Percentiles rank a stretch among this genome's conserved stretches.
These are phyloP conservation scores for Amorpha juglandis DNA, from an alignment of 2,888 invertebrate genomes.

Conservation along the genomic window DNA sequence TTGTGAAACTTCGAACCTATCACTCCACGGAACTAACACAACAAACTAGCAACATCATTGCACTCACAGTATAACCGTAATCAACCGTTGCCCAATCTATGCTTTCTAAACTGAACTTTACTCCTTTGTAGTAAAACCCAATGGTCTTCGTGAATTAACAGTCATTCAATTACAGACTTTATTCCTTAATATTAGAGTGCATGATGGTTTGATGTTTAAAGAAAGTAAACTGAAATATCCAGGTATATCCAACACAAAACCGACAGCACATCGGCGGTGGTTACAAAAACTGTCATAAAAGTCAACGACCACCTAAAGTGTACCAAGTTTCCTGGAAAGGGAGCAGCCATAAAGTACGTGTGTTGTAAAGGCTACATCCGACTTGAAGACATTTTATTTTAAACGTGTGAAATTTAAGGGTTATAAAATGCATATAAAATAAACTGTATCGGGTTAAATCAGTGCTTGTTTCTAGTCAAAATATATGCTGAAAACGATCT, in stretches of 20 bases:
- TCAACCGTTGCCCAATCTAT: conserved; percentile 47
- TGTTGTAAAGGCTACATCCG: not conserved
- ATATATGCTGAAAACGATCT: no score
- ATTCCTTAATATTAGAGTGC: conserved; percentile 10
- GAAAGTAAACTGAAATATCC: conserved; percentile 34
- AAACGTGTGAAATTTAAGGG: not conserved
- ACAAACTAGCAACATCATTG: conserved; percentile 42
- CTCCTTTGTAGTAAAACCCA: not conserved
- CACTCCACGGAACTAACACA: no score
- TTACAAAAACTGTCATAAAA: conserved; percentile 72
- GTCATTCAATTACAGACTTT: conserved; percentile 32
- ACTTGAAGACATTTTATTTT: not conserved
- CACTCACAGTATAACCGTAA: conserved; percentile 69
- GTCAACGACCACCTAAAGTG: conserved; percentile 63
- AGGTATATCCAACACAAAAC: conserved; percentile 39
- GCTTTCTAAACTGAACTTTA: not conserved
- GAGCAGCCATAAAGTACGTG: conserved; percentile 15
- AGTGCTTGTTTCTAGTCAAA: no score
- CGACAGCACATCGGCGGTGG: conserved; percentile 50
- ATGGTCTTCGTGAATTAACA: not conserved
- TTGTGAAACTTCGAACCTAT: no score
- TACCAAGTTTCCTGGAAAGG: conserved; percentile 39
- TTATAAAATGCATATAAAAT: no score
- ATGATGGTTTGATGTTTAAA: conserved; percentile 19
- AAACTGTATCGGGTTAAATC: no score